Conservation (phyloP, 2,888 invertebrate genomes). For the Drosophila kanekoi region DNA sequence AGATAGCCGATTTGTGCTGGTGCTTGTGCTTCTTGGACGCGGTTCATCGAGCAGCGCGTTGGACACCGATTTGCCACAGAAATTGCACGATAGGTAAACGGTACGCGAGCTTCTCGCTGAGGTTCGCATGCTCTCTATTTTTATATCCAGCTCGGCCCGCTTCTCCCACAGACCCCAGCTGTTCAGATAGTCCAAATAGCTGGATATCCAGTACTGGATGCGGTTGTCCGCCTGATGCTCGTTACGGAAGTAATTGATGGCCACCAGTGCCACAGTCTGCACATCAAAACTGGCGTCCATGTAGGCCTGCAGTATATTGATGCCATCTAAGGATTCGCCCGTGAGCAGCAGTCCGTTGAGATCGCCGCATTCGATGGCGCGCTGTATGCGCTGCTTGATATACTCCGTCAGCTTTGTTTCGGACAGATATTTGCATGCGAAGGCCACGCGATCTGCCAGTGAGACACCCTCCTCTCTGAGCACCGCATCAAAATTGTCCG, state of each 20-base stretch:
- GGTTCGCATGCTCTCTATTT: constrained; percentile 87
- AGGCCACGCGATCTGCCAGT: constrained; percentile 95
- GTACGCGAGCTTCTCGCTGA: constrained; percentile 88
- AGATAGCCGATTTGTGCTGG: constrained; percentile 88
- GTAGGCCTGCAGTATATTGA: constrained; percentile 90
- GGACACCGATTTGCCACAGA: constrained; percentile 97
- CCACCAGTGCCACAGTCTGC: constrained; percentile 94
- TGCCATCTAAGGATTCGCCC: constrained; percentile 91
- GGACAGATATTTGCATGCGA: constrained; percentile 94
- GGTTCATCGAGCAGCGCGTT: constrained; percentile 90
- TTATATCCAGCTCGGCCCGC: constrained; percentile 95
- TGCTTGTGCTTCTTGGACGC: constrained; percentile 84
- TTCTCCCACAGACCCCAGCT: constrained; percentile 96
- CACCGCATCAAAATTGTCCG: constrained; percentile 90
- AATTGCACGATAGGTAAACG: constrained; percentile 95
- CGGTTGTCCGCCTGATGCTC: constrained; percentile 88
- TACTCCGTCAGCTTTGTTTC: constrained; percentile 93
- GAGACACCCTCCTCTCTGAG: constrained; percentile 94
- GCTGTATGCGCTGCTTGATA: constrained; percentile 89
- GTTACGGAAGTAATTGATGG: constrained; percentile 91
- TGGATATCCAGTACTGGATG: constrained; percentile 90
- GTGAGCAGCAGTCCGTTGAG: constrained; percentile 94
- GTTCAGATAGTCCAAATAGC: constrained; percentile 94
- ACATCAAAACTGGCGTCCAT: constrained; percentile 95
- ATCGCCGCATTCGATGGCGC: constrained; percentile 91